These are phyloP conservation scores for Maniola jurtina DNA, from an alignment of 1,140 invertebrate species.

Conservation along the genomic window DNA sequence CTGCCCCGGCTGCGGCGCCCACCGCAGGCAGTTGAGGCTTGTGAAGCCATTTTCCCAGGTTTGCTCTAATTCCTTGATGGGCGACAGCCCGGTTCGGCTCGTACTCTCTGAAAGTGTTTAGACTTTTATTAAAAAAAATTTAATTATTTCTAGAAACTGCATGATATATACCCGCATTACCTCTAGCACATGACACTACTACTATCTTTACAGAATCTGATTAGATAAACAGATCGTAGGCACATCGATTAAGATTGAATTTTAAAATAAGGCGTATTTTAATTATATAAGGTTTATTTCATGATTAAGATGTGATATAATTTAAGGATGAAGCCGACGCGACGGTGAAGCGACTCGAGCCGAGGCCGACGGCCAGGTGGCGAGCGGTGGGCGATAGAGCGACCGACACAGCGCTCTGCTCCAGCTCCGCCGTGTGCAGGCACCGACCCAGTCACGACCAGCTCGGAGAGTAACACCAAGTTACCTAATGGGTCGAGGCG, in stretches of 20 bases:
- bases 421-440: slow-evolving; percentile 66
- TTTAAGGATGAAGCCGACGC: no score
- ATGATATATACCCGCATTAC: no score
- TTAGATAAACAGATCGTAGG: background rate
- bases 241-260: background rate
- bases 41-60: slow-evolving; percentile 81
- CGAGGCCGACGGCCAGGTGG: slow-evolving; percentile 89
- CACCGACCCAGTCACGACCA: background rate
- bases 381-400: slow-evolving; percentile 88
- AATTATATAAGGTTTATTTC: background rate
- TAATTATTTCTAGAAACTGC: no score
- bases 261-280: background rate
- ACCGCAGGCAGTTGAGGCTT: slow-evolving; percentile 91
- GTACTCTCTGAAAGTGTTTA: slow-evolving; percentile 50
- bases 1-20: slow-evolving; percentile 89
- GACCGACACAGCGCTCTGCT: slow-evolving; percentile 89
- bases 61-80: slow-evolving; percentile 79
- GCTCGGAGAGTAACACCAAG: background rate
- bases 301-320: no score
- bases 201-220: no score
- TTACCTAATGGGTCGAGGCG: no score
- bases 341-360: slow-evolving; percentile 81
- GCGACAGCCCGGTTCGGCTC: slow-evolving; percentile 57
- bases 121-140: no score
- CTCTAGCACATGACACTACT: no score